A percentile compares a stretch with the other conserved stretches of the same genome.
These are phyloP conservation scores for Drosophila sproati DNA, from an alignment of 1,140 invertebrate genomes.

Conservation along the genomic window DNA sequence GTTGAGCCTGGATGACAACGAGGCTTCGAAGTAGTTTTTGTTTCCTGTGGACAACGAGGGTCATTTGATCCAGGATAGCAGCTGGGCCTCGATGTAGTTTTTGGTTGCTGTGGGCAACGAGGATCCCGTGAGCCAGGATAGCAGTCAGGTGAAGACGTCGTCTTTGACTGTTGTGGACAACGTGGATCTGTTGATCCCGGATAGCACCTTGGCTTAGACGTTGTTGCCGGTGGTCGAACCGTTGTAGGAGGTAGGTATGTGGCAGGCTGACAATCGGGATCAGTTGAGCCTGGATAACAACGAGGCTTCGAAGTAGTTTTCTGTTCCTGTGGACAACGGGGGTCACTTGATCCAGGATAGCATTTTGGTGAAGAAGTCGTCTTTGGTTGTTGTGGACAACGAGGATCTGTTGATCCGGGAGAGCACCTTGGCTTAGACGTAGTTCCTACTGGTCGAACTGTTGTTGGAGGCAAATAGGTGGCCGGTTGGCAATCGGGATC, in stretches of 20 bases:
- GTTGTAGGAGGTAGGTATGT: too few relatives aligned
- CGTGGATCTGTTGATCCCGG: constrained; percentile 44
- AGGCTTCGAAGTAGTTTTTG: too few relatives aligned
- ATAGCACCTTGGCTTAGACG: constrained; percentile 46
- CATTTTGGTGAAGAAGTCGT: constrained; percentile 10
- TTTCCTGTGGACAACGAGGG: too few relatives aligned
- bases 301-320: constrained; percentile 54
- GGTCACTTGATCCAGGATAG: constrained; percentile 84
- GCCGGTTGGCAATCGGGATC: constrained; percentile 23
- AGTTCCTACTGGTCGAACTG: constrained; percentile 5
- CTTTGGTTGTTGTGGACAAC: constrained; percentile 56
- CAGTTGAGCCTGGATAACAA: constrained; percentile 31
- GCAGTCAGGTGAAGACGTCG: too few relatives aligned
- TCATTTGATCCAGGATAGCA: constrained; percentile 75
- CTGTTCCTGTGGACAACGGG: constrained; percentile 73
- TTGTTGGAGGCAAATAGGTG: constrained; percentile 16
- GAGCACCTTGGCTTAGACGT: constrained; percentile 59
- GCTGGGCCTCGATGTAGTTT: not conserved
- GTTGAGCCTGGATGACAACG: too few relatives aligned
- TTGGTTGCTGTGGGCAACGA: constrained; percentile 22
- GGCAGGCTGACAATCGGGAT: too few relatives aligned
- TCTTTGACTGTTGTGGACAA: constrained; percentile 8
- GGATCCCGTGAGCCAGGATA: too few relatives aligned
- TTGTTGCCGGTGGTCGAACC: too few relatives aligned
- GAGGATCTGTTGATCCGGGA: constrained; percentile 82